phyloP scores from a whole-genome alignment of 2,888 invertebrate species.

The Achlya flavicornis region DNA sequence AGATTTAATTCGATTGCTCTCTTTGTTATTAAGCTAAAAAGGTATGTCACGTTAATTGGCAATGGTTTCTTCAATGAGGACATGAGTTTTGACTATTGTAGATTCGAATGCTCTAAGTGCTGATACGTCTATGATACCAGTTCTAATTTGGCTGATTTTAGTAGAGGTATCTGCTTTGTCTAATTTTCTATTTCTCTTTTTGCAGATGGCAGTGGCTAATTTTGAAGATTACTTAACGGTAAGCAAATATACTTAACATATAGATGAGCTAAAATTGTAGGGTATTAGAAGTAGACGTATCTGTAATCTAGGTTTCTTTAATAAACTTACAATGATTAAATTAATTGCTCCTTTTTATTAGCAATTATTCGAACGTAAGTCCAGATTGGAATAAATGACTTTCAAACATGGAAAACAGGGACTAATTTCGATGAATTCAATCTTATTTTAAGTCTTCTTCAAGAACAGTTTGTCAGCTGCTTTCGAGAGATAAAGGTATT shows the following conservation, averaged over 20 bases:
- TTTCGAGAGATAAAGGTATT: too few species aligned
- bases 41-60: not conserved
- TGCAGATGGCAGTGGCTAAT: constrained; percentile 35
- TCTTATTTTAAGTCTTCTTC: too few species aligned
- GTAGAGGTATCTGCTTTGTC: not conserved
- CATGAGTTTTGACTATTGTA: not conserved
- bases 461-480: too few species aligned
- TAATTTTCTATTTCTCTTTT: constrained; percentile 29
- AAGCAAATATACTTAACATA: constrained; percentile 20
- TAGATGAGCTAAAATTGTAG: constrained; percentile 1
- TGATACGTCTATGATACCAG: not conserved
- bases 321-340: not conserved
- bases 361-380: too few species aligned
- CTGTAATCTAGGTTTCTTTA: not conserved
- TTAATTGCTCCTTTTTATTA: too few species aligned
- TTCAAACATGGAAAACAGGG: too few species aligned
- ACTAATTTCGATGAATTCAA: too few species aligned
- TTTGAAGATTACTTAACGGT: constrained; percentile 37
- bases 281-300: not conserved
- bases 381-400: too few species aligned
- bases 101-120: not conserved
- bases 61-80: not conserved
- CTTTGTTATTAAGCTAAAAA: not conserved
- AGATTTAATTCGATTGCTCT: not conserved
- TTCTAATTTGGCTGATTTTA: not conserved